These are phyloP conservation scores for Phaetusa simplex DNA, from an alignment of 2,113 vertebrate species.

Conservation along the genomic window DNA sequence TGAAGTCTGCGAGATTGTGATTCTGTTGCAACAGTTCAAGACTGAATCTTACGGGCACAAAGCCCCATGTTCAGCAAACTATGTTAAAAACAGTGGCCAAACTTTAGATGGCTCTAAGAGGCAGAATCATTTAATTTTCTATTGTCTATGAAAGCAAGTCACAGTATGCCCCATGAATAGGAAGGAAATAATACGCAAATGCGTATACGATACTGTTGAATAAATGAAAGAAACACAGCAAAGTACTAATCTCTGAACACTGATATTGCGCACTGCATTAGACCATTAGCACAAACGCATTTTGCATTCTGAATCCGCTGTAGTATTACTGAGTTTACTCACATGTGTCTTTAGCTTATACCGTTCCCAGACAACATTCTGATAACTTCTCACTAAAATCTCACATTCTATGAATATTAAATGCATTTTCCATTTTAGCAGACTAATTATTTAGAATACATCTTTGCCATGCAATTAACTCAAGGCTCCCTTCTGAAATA, in stretches of 20 bases:
- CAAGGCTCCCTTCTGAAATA: not conserved
- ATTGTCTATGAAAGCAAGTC: not conserved
- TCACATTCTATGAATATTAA: not conserved
- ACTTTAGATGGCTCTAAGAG: not conserved
- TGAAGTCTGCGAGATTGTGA: not conserved
- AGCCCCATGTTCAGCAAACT: not conserved
- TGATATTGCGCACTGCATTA: rapidly evolving
- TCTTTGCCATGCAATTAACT: not conserved
- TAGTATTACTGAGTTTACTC: not conserved
- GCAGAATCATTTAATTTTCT: not conserved
- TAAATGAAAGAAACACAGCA: not conserved
- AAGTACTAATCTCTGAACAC: not conserved
- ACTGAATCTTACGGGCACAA: not conserved
- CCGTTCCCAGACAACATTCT: not conserved
- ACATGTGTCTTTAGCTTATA: not conserved
- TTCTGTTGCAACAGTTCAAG: not conserved
- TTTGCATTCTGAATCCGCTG: not conserved
- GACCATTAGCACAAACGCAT: not conserved
- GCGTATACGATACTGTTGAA: not conserved
- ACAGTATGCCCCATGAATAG: not conserved
- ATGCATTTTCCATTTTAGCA: not conserved
- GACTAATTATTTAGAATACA: not conserved
- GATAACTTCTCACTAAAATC: not conserved
- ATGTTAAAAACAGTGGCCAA: not conserved
- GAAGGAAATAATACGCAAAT: not conserved